Base-by-base conservation (phyloP, 2,888 invertebrate genomes). In the Hanleya hanleyi region DNA sequence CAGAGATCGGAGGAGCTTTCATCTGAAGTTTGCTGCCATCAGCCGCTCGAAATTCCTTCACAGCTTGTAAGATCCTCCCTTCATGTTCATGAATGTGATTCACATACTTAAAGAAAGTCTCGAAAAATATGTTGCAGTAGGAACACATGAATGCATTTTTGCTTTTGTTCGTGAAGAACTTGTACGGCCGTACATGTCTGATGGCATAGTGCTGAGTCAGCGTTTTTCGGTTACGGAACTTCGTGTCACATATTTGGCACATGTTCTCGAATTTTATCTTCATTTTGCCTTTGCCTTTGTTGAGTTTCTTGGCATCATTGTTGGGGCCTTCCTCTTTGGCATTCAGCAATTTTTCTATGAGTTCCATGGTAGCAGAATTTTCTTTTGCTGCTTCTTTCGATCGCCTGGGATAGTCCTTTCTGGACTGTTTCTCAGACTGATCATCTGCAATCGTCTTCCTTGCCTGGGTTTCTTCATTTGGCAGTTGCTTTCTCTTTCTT, bases 121-220 rank as follows among this genome's bases (percentile, higher is more conserved):
- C 57, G 29, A 57, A 57, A 57, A 29, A 57, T 15, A 15, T 57
- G 22, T 26, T 57, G 26, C 57, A 57, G 32, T 57, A 57, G 57
- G 15, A 22, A 57, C 57, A 57, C 57, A 57, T 57, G 29, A 57
- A 57, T 22, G 57, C 57, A 29, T 57, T 57, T 26, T 57, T 57
- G 18, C 57, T 32, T 57, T 57, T 57, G 57, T 57, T 57, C 15
- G 22, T 57, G 26, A 22, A 57, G 57, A 57, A 57, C 9, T 57
- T 57, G 57, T 57, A 57, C 1, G 57, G 57, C 32, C 9, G 22
- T 29, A 57, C 26, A 26, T 57, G 57, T 7, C 26, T 1, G 12
- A 57, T 29, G 9, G 57, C 57, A 57, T 57, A 57, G 26, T 57
- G 57, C 32, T 57, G 57, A 18, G 29, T 4, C 22, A 57, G 57